A percentile compares a stretch with the other conserved stretches of the same genome.
phyloP scores from a whole-genome alignment of 2,113 vertebrate genomes.

The Pluvialis apricaria region DNA sequence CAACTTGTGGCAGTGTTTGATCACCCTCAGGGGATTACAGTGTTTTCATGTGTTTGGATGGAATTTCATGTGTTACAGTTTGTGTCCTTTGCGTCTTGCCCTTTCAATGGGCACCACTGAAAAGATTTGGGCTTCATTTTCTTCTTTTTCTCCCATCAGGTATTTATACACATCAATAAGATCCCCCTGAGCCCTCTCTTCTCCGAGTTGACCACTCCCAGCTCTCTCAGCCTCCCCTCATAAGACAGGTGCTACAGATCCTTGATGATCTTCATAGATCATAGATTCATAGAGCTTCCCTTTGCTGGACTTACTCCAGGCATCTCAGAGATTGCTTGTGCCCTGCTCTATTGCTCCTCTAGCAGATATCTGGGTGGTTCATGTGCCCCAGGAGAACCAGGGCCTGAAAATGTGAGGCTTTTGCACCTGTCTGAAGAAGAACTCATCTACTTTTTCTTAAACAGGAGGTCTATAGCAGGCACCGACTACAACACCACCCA shows the following conservation, averaged over 20 bases:
- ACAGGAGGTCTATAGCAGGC: neutral
- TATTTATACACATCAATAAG: neutral
- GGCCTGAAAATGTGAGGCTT: neutral
- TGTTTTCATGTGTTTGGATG: neutral
- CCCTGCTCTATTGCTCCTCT: neutral
- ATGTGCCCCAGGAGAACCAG: neutral
- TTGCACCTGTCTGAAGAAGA: neutral
- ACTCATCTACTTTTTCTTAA: neutral
- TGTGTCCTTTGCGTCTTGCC: neutral
- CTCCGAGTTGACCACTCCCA: neutral
- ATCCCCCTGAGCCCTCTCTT: neutral
- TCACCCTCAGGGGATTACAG: neutral
- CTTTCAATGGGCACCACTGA: neutral
- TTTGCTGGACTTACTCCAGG: neutral
- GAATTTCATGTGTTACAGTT: neutral
- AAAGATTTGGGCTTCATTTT: neutral
- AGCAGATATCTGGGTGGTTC: neutral
- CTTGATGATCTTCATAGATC: neutral
- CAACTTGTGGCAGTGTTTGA: neutral
- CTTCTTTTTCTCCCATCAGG: neutral
- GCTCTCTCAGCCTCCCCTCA: neutral
- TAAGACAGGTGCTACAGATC: neutral
- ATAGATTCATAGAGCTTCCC: too few species aligned
- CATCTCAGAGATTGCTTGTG: neutral
- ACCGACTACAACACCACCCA: neutral